Conservation (phyloP, 2,113 vertebrate species). For the Rhineura floridana region DNA sequence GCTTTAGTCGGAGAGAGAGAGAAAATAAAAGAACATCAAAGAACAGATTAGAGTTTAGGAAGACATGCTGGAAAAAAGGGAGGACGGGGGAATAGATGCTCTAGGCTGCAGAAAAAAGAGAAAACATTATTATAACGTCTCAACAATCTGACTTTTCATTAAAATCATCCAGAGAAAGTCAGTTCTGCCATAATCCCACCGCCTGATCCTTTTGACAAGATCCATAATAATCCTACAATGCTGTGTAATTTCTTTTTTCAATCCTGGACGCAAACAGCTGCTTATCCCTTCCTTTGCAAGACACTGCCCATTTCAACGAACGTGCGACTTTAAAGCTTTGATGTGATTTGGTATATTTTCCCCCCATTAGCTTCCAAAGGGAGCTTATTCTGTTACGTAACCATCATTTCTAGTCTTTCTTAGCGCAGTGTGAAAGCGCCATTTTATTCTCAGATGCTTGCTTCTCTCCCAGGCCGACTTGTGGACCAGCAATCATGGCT, state of each 20-base stretch:
- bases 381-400: conserved; percentile 51
- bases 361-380: conserved; percentile 36
- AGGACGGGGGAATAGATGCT: background rate
- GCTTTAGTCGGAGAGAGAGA: background rate
- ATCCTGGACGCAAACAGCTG: conserved; percentile 33
- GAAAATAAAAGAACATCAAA: conserved; percentile 28
- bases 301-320: conserved; percentile 23
- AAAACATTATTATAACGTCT: conserved; percentile 59
- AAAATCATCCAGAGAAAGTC: conserved; percentile 65
- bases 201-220: conserved; percentile 64
- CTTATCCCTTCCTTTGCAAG: conserved; percentile 44
- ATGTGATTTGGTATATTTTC: conserved; percentile 43
- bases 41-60: conserved; percentile 35
- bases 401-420: conserved; percentile 50
- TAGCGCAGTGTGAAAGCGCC: background rate
- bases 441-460: background rate
- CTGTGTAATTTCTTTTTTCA: conserved; percentile 25
- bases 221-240: conserved; percentile 53
- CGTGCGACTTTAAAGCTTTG: conserved; percentile 33
- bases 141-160: conserved; percentile 69
- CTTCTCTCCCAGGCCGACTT: background rate
- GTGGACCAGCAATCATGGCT: conserved; percentile 9
- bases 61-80: background rate
- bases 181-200: conserved; percentile 54
- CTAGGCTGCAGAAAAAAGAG: conserved; percentile 36